phyloP scores from a whole-genome alignment of 2,113 vertebrate genomes.

The Mus pahari region DNA sequence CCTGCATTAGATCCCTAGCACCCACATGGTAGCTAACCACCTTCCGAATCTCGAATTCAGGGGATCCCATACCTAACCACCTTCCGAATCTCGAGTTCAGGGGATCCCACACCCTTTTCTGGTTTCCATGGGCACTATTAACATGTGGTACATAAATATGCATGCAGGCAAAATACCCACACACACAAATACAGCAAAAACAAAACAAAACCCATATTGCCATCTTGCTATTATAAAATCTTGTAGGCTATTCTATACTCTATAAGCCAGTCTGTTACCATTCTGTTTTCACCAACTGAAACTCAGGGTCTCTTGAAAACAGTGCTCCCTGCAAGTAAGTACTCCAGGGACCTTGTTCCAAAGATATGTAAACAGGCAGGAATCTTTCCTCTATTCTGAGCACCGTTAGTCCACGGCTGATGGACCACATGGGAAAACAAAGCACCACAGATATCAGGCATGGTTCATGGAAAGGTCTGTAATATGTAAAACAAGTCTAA shows the following conservation, averaged over 20 bases:
- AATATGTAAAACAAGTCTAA: not conserved
- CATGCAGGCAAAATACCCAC: not conserved
- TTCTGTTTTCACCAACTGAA: not conserved
- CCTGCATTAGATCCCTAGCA: not conserved
- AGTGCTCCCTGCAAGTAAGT: not conserved
- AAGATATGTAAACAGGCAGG: conserved; percentile 62
- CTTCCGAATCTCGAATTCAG: not conserved
- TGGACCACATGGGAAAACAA: conserved; percentile 70
- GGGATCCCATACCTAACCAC: not conserved
- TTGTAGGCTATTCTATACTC: not conserved
- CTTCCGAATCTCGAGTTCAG: not conserved
- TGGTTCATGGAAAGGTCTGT: conserved; percentile 5
- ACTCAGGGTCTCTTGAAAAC: conserved; percentile 32
- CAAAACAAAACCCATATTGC: not conserved
- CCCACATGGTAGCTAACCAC: not conserved
- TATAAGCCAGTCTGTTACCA: not conserved
- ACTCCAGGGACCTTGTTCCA: conserved; percentile 22
- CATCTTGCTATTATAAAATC: not conserved
- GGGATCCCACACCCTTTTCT: not conserved
- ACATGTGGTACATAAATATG: not conserved
- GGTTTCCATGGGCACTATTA: not conserved
- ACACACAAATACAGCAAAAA: not conserved
- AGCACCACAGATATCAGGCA: conserved; percentile 55
- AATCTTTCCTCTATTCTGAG: conserved; percentile 74
- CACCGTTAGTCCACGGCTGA: conserved; percentile 36